These are phyloP conservation scores for Acrobasis consociella DNA, from an alignment of 2,888 invertebrate species.

Conservation along the genomic window DNA sequence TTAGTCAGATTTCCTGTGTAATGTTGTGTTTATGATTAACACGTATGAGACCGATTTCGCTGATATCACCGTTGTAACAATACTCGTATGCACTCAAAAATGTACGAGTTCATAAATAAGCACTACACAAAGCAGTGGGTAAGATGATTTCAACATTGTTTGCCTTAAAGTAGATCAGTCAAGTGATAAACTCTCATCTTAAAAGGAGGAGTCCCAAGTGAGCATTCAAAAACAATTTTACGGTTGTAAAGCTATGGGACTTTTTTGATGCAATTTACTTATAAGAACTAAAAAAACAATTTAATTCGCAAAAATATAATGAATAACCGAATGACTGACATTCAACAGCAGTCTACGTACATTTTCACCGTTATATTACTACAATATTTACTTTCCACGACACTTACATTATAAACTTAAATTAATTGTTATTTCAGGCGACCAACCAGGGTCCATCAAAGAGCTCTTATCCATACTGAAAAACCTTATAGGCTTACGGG, in stretches of 20 bases:
- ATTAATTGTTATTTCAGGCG: too few relatives aligned
- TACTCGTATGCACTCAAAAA: slow-evolving; percentile 1
- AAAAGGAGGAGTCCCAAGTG: not conserved
- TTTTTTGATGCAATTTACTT: too few relatives aligned
- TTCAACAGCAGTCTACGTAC: too few relatives aligned
- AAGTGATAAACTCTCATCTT: not conserved
- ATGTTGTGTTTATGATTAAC: slow-evolving; percentile 19
- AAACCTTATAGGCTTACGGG: too few relatives aligned
- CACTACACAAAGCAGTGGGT: not conserved
- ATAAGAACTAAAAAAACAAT: too few relatives aligned
- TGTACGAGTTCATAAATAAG: not conserved
- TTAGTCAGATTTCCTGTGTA: slow-evolving; percentile 33
- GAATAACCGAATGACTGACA: too few relatives aligned
- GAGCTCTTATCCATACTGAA: too few relatives aligned
- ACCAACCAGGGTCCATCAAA: too few relatives aligned
- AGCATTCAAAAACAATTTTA: not conserved
- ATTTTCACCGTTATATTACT: too few relatives aligned
- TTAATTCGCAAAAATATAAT: too few relatives aligned
- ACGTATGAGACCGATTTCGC: slow-evolving; percentile 6
- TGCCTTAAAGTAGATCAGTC: not conserved
- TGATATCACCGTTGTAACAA: slow-evolving; percentile 14
- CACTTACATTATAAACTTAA: too few relatives aligned
- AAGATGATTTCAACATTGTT: not conserved
- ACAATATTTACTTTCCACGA: too few relatives aligned
- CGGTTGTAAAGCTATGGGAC: not conserved